These are phyloP conservation scores for Myopa testacea DNA, from an alignment of 2,888 invertebrate species.

Conservation along the genomic window DNA sequence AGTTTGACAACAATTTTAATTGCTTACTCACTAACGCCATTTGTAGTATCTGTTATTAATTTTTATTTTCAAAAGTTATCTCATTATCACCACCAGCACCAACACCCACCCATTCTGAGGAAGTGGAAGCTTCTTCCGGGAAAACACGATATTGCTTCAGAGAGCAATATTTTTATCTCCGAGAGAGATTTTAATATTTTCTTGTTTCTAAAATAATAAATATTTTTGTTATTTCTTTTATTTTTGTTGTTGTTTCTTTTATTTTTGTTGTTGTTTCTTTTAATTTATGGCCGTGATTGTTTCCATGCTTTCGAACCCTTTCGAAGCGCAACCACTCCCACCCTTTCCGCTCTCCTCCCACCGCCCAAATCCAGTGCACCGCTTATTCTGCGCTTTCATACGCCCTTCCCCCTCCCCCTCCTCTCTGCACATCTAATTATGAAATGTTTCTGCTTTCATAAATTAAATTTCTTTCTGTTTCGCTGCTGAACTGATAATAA, in stretches of 20 bases:
- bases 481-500: slow-evolving; percentile 39
- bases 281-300: slow-evolving; percentile 38
- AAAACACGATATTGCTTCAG: neutral
- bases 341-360: slow-evolving; percentile 8
- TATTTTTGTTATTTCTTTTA: neutral
- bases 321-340: neutral
- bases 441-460: slow-evolving; percentile 29
- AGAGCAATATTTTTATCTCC: neutral
- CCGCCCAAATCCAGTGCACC: neutral
- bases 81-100: no score
- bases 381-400: neutral
- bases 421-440: slow-evolving; percentile 25
- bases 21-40: slow-evolving; percentile 19
- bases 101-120: no score
- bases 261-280: slow-evolving; percentile 20
- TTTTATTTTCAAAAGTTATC: slow-evolving; percentile 17
- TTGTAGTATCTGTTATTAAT: slow-evolving; percentile 14
- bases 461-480: slow-evolving; percentile 18
- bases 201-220: no score
- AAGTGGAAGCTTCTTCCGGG: no score
- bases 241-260: slow-evolving; percentile 2
- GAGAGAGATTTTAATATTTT: no score
- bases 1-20: slow-evolving; percentile 35
- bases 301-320: slow-evolving; percentile 30
- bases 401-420: neutral